Conservation (phyloP, 2,888 invertebrate species). For the Carabus problematicus region DNA sequence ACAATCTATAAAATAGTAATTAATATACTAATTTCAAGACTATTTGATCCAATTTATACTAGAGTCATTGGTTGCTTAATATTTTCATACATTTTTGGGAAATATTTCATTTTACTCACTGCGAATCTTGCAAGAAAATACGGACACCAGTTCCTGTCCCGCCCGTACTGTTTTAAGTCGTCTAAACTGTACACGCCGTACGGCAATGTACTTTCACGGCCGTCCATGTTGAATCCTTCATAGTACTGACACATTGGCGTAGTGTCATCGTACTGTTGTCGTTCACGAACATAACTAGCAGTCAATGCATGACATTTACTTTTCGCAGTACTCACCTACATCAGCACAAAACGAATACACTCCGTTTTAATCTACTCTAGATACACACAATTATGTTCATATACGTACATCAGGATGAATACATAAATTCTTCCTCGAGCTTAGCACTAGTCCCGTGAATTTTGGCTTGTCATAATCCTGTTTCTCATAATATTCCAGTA, state of each 20-base stretch:
- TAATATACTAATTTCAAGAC: background rate
- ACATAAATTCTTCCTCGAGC: constrained; percentile 97
- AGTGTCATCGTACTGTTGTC: constrained; percentile 76
- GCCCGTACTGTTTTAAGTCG: constrained; percentile 91
- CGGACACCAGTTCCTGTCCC: constrained; percentile 92
- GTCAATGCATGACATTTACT: constrained; percentile 93
- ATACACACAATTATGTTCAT: too few species aligned
- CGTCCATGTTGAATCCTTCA: constrained; percentile 89
- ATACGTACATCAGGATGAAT: constrained; percentile 92
- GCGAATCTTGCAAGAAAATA: constrained; percentile 95
- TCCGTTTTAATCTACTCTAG: background rate
- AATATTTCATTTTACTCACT: constrained; percentile 64
- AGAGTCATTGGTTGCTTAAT: constrained; percentile 15
- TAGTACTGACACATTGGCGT: constrained; percentile 86
- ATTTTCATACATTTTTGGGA: background rate
- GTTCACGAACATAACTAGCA: constrained; percentile 89
- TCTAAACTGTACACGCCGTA: constrained; percentile 94
- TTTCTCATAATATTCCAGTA: constrained; percentile 89
- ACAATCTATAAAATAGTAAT: constrained; percentile 68
- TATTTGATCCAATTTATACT: background rate
- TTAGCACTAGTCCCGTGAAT: constrained; percentile 88
- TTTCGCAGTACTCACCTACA: constrained; percentile 83
- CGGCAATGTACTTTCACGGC: constrained; percentile 85
- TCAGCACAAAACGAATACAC: constrained; percentile 35
- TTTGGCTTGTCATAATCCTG: constrained; percentile 74